Evolutionary conservation across 1,140 invertebrate genomes (phyloP), one percentile per base, ranked within the genome.

Genomic region (Neodiprion fabricii): DNA sequence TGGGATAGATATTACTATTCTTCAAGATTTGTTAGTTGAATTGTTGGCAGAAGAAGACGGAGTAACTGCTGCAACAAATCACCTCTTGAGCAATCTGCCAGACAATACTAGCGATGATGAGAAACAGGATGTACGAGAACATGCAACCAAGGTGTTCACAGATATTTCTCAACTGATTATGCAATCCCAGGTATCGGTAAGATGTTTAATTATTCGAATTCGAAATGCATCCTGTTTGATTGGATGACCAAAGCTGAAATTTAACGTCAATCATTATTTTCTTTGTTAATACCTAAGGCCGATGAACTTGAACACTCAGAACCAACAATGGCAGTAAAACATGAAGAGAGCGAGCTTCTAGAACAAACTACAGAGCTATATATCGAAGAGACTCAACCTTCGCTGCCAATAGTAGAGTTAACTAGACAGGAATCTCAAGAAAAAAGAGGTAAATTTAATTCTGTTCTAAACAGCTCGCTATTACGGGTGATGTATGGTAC

Each of bases 21-120:
- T 61, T 61, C 53, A 61, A 61, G 53, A 61, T 61, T 4, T 17
- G 11, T 61, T 61, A 61, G 53, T 61, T 17, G 53, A 12, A 12
- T 5, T 61, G 9, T 9, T 61, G 53, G 9, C 53, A 61, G 11
- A 12, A 47, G 53, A 66, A 5, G 9, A 28, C 72, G 72, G 50
- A 47, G 48, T 53, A 17, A 75, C 75, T 61, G 40, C 50, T 0
- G 78, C 76, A 12, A 70, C 74, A 1, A 74, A 79, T 47, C 76
- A 76, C 71, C 47, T 79, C 21, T 17, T 71, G 48, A 47, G 50
- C 11, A 75, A 75, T 40, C 70, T 75, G 48, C 48, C 73, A 17
- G 48, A 71, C 11, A 67, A n/a, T 14, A 49, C 71, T 40, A 50
- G 72, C 66, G 67, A 28, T 1, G 76, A 77, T 9, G 72, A 23